These are phyloP conservation scores for Pristionchus exspectatus DNA, from an alignment of 2,888 invertebrate genomes.

Conservation along the genomic window DNA sequence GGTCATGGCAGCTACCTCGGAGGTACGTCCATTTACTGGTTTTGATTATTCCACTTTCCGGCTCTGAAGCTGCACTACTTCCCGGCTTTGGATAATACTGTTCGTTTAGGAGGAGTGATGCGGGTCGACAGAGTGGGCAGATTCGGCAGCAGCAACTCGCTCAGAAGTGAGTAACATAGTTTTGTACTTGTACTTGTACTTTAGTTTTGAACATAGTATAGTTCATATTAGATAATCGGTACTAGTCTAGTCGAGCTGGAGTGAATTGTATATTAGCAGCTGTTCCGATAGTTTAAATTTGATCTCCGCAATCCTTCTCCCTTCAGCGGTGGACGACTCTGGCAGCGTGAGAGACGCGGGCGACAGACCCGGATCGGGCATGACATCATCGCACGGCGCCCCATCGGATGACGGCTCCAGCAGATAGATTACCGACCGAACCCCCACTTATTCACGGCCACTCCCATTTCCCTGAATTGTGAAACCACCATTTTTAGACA, in stretches of 20 bases:
- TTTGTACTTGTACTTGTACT: background rate
- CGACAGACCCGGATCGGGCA: slow-evolving; percentile 48
- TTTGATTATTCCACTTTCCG: no score
- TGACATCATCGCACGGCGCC: slow-evolving; percentile 38
- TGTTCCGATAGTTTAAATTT: background rate
- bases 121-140: background rate
- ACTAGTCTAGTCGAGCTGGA: background rate
- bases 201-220: background rate
- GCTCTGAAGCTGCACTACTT: no score
- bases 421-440: background rate
- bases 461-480: background rate
- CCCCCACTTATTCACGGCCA: background rate
- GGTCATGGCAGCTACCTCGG: slow-evolving; percentile 7
- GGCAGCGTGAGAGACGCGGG: slow-evolving; percentile 31
- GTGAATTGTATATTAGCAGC: background rate
- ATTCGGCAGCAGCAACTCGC: slow-evolving; percentile 45
- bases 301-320: background rate
- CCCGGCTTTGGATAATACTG: no score
- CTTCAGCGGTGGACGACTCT: background rate
- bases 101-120: background rate
- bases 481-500: background rate
- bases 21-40: no score
- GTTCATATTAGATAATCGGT: background rate
- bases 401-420: slow-evolving; percentile 40
- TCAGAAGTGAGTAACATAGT: slow-evolving; percentile 43